Evolutionary conservation across 2,888 invertebrate species (phyloP), one percentile per base, ranked within the genome.

Genomic region (Pollenia amentaria): DNA sequence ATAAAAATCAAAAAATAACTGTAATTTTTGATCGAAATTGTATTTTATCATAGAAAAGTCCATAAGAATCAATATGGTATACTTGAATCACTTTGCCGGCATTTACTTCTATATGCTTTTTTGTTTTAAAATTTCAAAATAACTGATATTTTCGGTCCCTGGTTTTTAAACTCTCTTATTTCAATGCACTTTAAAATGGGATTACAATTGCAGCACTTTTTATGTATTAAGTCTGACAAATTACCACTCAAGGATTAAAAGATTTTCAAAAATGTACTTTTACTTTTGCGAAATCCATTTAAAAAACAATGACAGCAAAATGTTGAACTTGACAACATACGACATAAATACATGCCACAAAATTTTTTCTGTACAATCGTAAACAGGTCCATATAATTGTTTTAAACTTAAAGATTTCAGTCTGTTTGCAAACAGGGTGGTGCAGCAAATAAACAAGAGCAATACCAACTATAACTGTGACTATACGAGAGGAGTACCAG

Each of bases 321-420:
- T 14, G 14, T 67, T 85, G 85, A 85, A 85, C 85, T 85, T 85
- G 81, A 82, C 51, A 60, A 62, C 57, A 51, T 44, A 70, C 65
- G 18, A 48, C n/a, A 78, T 40, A 38, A 18, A 14, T 18, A 21
- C 55, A 48, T 65, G 65, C 12, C 55, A 42, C 55, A 73, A 16
- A 46, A 2, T 18, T 51, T 44, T 16, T n/a, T 29, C 14, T 29
- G 16, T 51, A 29, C 6, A 29, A 29, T 29, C 29, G 29, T 0
- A 70, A 82, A 76, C 82, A 40, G 60, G 69, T 76, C 42, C 46
- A 29, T n/a, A 48, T 55, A 73, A 55, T n/a, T 64, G 18, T 14
- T 18, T n/a, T 14, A 44, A 53, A 64, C 53, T 44, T 42, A 51
- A 55, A 21, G 4, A 64, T 12, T 64, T 18, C 7, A 64, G 2